Percentiles rank a stretch among this genome's conserved stretches.
phyloP scores from a whole-genome alignment of 2,113 vertebrate genomes.

The Platysternon megacephalum region DNA sequence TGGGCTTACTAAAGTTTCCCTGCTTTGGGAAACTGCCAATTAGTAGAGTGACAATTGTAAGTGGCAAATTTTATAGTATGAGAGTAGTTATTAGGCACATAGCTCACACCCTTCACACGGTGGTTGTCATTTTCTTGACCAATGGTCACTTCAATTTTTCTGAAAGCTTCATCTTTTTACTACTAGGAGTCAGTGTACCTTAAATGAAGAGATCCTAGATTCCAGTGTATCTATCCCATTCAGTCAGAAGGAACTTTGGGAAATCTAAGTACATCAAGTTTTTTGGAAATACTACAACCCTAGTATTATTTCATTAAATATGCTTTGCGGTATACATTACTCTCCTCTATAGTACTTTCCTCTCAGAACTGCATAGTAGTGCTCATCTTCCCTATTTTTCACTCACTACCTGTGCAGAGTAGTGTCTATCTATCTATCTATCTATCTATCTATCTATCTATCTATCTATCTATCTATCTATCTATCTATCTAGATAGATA shows the following conservation, averaged over 20 bases:
- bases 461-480: neutral
- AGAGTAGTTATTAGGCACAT: neutral
- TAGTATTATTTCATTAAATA: neutral
- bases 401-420: neutral
- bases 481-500: too few species aligned
- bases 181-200: neutral
- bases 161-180: neutral
- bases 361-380: neutral
- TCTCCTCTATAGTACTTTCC: neutral
- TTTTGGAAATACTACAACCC: neutral
- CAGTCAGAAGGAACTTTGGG: neutral
- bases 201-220: neutral
- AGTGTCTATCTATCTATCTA: neutral
- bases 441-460: neutral
- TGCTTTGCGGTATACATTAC: neutral
- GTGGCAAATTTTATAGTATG: neutral
- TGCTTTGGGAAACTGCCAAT: neutral
- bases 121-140: neutral
- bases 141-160: neutral
- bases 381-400: slow-evolving; percentile 9
- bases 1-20: neutral
- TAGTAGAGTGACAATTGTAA: neutral
- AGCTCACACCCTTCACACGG: neutral
- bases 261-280: neutral
- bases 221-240: neutral